A percentile compares a stretch with the other conserved stretches of the same genome.
Conservation (phyloP, 2,113 vertebrate genomes). For the Atherinomorus stipes region DNA sequence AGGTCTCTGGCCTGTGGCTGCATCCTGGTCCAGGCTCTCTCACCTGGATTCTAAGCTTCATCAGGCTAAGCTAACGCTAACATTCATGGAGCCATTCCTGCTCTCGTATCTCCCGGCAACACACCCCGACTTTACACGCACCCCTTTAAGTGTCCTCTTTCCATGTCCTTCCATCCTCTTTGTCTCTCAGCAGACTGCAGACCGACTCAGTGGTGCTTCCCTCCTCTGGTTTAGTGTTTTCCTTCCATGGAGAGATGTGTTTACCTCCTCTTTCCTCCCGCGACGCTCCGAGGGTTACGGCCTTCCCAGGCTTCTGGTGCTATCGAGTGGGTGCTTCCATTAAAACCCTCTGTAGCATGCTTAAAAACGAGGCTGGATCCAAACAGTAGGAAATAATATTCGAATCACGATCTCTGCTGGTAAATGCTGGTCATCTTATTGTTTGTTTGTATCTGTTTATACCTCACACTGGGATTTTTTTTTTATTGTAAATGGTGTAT, state of each 20-base stretch:
- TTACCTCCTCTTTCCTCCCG: conserved; percentile 57
- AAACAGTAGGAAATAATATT: conserved; percentile 59
- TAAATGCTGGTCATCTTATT: conserved; percentile 76
- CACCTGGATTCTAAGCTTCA: background rate
- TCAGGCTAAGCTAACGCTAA: background rate
- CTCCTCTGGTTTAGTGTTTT: background rate
- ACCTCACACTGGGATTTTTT: conserved; percentile 86
- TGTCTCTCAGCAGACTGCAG: conserved; percentile 27
- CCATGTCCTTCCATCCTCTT: conserved; percentile 1
- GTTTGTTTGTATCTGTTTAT: conserved; percentile 69
- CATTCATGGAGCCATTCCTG: conserved; percentile 11
- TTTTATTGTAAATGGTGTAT: conserved; percentile 56
- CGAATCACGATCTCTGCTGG: conserved; percentile 64
- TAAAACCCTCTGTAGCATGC: conserved; percentile 43
- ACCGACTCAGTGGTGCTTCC: conserved; percentile 58
- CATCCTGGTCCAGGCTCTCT: background rate
- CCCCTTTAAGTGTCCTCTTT: conserved; percentile 67
- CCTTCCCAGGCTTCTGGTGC: conserved; percentile 84
- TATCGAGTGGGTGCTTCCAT: conserved; percentile 75
- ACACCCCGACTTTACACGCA: conserved; percentile 72
- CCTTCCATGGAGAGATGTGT: conserved; percentile 60
- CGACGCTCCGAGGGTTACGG: conserved; percentile 54
- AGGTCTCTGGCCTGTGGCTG: too few relatives aligned
- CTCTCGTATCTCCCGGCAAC: too few relatives aligned
- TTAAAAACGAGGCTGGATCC: conserved; percentile 69